Evolutionary conservation across 1,140 invertebrate species (phyloP).

Genomic region (Sipha flava): DNA sequence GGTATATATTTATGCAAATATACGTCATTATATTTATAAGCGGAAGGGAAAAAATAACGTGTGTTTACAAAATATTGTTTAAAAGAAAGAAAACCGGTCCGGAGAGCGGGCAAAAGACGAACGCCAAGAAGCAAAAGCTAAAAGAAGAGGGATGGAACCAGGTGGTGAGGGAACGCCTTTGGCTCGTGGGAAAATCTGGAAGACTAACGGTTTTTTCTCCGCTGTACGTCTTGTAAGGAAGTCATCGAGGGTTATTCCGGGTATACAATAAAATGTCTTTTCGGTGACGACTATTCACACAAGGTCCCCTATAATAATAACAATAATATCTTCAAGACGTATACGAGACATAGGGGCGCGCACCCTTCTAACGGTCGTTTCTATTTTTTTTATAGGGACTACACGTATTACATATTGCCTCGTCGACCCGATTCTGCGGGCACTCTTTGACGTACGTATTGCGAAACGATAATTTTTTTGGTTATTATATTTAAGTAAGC

Average conservation of each 20-base stretch:
- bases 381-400: background rate
- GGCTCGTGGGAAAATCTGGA: conserved; percentile 17
- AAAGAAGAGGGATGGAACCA: background rate
- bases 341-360: background rate
- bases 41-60: too few species aligned
- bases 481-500: background rate
- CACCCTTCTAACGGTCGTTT: conserved; percentile 32
- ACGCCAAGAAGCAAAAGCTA: conserved; percentile 31
- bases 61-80: too few species aligned
- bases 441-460: background rate
- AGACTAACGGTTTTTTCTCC: conserved; percentile 18
- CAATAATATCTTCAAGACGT: conserved; percentile 24
- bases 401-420: background rate
- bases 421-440: conserved; percentile 14
- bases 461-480: background rate
- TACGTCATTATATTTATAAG: too few species aligned
- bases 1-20: too few species aligned
- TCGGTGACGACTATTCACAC: background rate
- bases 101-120: conserved; percentile 4
- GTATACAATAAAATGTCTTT: background rate
- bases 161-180: conserved; percentile 1
- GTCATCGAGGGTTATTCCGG: conserved; percentile 4
- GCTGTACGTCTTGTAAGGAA: conserved; percentile 17
- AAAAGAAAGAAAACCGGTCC: conserved; percentile 1
- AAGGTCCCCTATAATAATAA: background rate